Base-by-base conservation (phyloP, 1,140 invertebrate species). In the Aricia agestis region DNA sequence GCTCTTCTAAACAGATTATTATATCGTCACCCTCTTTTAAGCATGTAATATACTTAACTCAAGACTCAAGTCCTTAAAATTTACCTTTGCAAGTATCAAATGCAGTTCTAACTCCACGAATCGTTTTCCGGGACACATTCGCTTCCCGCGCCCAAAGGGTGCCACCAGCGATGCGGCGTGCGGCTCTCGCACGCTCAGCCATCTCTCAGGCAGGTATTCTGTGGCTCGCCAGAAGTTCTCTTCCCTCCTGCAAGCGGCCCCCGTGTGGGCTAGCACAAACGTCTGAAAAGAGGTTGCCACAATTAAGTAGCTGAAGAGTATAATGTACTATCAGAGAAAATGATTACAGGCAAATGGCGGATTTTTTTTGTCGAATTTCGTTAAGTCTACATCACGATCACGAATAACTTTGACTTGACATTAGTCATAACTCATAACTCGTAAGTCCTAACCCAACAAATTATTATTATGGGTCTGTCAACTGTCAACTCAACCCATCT, bases 101-200 rank as follows among this genome's bases (percentile, higher is more conserved):
- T 96, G 94, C 6, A 97, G 89, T 71, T 95, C 95, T 69, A 96
- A 93, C 77, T 97, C 96, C 3, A 97, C 94, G 78, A 97, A 97
- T 69, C 96, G 90, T 86, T 97, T 96, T 18, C 96, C 96, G 0
- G 96, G 96, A 87, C 96, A 97, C 84, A 96, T 95, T 67, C 96
- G 91, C 59, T 94, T 92, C 0, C 98, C 98, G 69, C 95, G 93
- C 0, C 98, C 98, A 91, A 99, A 99, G 0, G 98, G 97, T 3
- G 96, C 94, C 0, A 98, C 94, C 17, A 98, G 87, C 36, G 92
- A 93, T 4, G 94, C 91, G 0, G 94, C 92, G 73, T 85, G 85
- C 3, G 85, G 84, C 31, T 92, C 82, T 6, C 86, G 85, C 7
- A 87, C 78, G 36, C 93, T 86, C 15, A 98, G 83, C 98, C 95